These are phyloP conservation scores for Orchestes rusci DNA, from an alignment of 2,888 invertebrate species.

Conservation along the genomic window DNA sequence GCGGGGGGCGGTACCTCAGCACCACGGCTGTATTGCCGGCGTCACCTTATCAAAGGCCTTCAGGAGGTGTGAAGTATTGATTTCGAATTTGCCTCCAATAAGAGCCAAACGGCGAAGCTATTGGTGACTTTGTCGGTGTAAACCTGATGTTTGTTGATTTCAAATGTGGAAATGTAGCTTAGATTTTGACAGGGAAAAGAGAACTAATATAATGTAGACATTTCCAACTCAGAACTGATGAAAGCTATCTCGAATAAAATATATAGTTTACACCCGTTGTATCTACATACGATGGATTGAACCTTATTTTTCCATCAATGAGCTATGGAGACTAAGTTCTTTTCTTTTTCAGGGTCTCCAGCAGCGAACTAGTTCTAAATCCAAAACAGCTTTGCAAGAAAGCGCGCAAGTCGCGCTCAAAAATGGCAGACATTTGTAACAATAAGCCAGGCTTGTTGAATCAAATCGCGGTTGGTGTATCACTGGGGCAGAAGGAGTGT, in stretches of 20 bases:
- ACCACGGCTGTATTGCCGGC: constrained; percentile 9
- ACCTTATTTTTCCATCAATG: no score
- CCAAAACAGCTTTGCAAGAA: constrained; percentile 85
- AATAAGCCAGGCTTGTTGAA: constrained; percentile 67
- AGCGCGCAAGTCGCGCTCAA: constrained; percentile 62
- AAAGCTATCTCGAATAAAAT: no score
- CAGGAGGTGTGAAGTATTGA: constrained; percentile 25
- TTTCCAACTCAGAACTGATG: not conserved
- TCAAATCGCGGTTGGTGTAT: constrained; percentile 78
- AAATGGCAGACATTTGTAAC: constrained; percentile 77
- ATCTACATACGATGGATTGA: no score
- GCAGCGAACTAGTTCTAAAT: constrained; percentile 80
- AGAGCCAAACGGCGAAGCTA: constrained; percentile 13
- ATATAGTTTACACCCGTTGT: no score
- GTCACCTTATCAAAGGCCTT: constrained; percentile 20
- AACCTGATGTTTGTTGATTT: constrained; percentile 10
- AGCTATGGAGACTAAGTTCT: no score
- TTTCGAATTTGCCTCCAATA: constrained; percentile 24
- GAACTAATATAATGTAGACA: not conserved
- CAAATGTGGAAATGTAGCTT: not conserved
- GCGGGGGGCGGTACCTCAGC: constrained; percentile 10
- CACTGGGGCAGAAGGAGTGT: constrained; percentile 77
- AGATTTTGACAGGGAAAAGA: no score
- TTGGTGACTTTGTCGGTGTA: constrained; percentile 22
- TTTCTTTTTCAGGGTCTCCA: constrained; percentile 70